A percentile compares a stretch with the other conserved stretches of the same genome.
These are phyloP conservation scores for Drosophila azteca DNA, from an alignment of 1,140 invertebrate genomes.

Conservation along the genomic window DNA sequence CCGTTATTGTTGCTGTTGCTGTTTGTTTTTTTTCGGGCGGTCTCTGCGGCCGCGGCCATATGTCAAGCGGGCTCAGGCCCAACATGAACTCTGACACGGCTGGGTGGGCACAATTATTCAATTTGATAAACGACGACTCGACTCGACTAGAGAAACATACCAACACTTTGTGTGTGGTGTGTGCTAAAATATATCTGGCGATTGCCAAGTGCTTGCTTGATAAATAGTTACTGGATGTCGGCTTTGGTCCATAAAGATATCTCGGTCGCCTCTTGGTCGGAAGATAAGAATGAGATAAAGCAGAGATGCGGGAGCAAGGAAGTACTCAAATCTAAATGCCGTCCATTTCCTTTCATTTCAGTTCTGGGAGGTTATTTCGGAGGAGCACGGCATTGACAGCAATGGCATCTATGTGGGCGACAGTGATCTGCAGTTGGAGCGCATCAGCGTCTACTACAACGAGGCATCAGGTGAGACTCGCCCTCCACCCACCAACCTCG, in stretches of 20 bases:
- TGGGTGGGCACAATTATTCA: slow-evolving; percentile 63
- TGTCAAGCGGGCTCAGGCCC: slow-evolving; percentile 42
- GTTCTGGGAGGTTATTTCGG: slow-evolving; percentile 98
- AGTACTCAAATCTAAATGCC: slow-evolving; percentile 2
- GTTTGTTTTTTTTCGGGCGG: slow-evolving; percentile 22
- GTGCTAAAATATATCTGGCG: slow-evolving; percentile 29
- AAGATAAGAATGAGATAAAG: slow-evolving; percentile 13
- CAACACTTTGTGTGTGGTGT: slow-evolving; percentile 3
- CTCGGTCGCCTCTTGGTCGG: too few species aligned
- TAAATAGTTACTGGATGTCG: slow-evolving; percentile 21
- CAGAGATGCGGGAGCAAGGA: slow-evolving; percentile 21
- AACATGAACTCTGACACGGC: slow-evolving; percentile 67
- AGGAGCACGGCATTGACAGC: slow-evolving; percentile 95
- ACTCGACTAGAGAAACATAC: slow-evolving; percentile 18
- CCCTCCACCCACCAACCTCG: not conserved
- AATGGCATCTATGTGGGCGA: slow-evolving; percentile 92
- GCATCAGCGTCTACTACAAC: slow-evolving; percentile 96
- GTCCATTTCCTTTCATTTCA: slow-evolving; percentile 84
- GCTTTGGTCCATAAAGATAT: slow-evolving; percentile 21
- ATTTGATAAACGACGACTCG: slow-evolving; percentile 53
- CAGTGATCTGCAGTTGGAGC: slow-evolving; percentile 92
- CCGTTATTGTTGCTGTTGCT: slow-evolving; percentile 20
- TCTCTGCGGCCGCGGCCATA: slow-evolving; percentile 66
- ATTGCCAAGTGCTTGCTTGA: slow-evolving; percentile 20
- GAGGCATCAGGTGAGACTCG: slow-evolving; percentile 89